A percentile compares a stretch with the other conserved stretches of the same genome.
Evolutionary conservation across 2,113 vertebrate species (phyloP).

Genomic region (Sinocyclocheilus anophthalmus): DNA sequence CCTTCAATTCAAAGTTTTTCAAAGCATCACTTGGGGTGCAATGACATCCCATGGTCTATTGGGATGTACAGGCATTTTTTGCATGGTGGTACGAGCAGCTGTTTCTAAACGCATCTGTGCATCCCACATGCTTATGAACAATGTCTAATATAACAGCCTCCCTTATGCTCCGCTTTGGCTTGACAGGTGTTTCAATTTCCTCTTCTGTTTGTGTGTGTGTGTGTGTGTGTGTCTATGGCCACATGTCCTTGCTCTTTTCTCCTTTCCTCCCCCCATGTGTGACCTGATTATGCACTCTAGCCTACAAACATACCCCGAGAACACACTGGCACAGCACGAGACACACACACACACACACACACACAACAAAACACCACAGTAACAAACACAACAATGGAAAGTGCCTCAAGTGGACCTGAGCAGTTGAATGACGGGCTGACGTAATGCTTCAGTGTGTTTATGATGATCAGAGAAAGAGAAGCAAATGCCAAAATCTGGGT

Average conservation of each 20-base stretch:
- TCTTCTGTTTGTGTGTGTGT: background rate
- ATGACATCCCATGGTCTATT: background rate
- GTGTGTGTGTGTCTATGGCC: background rate
- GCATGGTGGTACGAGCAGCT: constrained; percentile 10
- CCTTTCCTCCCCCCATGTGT: background rate
- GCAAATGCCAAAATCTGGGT: background rate
- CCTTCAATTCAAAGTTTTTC: background rate
- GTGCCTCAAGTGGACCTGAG: constrained; percentile 38
- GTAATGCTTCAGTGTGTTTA: constrained; percentile 22
- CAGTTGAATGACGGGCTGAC: constrained; percentile 22
- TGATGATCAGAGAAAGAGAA: constrained; percentile 14
- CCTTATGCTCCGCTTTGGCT: background rate
- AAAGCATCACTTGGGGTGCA: background rate
- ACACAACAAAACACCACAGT: too few relatives aligned
- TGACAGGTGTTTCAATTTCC: constrained; percentile 28
- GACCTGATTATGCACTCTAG: constrained; percentile 19
- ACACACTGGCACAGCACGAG: constrained; percentile 6
- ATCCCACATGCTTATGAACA: constrained; percentile 15
- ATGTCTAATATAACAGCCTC: background rate
- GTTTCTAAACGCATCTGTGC: constrained; percentile 20
- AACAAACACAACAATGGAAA: too few relatives aligned
- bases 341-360: constrained; percentile 20
- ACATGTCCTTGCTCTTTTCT: constrained; percentile 18
- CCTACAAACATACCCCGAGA: constrained; percentile 21
- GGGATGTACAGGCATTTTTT: background rate